These are phyloP conservation scores for Sebastes dallii DNA, from an alignment of 2,797 vertebrate species.

Conservation along the genomic window DNA sequence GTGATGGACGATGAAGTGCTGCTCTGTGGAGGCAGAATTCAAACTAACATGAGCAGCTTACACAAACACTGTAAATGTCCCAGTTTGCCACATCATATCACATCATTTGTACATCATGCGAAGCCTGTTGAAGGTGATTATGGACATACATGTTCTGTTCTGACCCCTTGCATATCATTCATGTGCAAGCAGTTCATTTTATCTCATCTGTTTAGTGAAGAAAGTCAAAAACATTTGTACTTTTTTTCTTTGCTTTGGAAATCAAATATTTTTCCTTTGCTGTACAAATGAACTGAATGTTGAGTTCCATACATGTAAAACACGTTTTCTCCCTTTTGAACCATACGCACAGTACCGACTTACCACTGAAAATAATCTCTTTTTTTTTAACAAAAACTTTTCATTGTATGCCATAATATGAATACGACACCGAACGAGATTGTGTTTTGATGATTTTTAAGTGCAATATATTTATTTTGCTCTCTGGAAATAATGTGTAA, in stretches of 20 bases:
- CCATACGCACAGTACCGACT: constrained; percentile 71
- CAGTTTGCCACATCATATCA: not conserved
- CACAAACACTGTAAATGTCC: constrained; percentile 24
- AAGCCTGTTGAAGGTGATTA: not conserved
- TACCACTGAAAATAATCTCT: constrained; percentile 71
- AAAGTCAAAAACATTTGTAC: not conserved
- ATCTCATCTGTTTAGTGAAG: not conserved
- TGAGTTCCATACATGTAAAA: constrained; percentile 30
- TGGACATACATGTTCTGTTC: not conserved
- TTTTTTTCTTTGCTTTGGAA: not conserved
- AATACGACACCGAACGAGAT: constrained; percentile 81
- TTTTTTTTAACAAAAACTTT: not conserved
- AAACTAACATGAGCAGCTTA: not conserved
- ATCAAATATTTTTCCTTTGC: not conserved
- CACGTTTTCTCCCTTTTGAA: not conserved
- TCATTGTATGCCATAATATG: constrained; percentile 66
- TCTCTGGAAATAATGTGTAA: constrained; percentile 92
- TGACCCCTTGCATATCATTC: not conserved
- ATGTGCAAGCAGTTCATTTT: constrained; percentile 20
- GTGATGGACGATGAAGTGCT: not conserved
- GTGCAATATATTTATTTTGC: constrained; percentile 99
- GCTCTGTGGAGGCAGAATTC: not conserved
- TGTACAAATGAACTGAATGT: not conserved
- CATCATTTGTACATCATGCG: not conserved
- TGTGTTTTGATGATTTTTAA: constrained; percentile 89